These are phyloP conservation scores for Dicranocentrus wangi DNA, from an alignment of 2,888 invertebrate species.

Conservation along the genomic window DNA sequence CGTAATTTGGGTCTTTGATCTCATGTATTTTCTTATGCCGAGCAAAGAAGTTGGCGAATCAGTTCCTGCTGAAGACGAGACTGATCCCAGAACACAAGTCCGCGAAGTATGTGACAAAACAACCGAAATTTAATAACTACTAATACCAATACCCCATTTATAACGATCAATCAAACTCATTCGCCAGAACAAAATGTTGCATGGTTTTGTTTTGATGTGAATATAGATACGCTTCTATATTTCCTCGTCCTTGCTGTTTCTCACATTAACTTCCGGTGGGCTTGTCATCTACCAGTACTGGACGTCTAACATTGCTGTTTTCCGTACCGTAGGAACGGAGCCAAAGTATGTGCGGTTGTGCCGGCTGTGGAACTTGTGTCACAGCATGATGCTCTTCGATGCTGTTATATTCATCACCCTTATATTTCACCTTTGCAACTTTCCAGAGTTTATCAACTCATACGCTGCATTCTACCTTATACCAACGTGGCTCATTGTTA, in stretches of 20 bases:
- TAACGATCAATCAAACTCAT: no score
- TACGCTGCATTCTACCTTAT: constrained; percentile 31
- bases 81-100: no score
- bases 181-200: no score
- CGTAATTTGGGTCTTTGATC: constrained; percentile 58
- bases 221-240: constrained; percentile 64
- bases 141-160: no score
- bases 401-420: constrained; percentile 44
- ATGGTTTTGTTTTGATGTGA: no score
- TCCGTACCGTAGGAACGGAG: constrained; percentile 66
- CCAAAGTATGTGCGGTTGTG: constrained; percentile 64
- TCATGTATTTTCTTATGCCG: constrained; percentile 59
- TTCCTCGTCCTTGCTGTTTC: constrained; percentile 51
- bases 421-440: constrained; percentile 42
- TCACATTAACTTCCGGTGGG: constrained; percentile 41
- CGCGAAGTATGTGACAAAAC: no score
- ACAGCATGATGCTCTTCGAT: constrained; percentile 62
- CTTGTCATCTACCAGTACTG: constrained; percentile 62
- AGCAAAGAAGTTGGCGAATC: constrained; percentile 13
- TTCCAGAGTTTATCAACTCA: constrained; percentile 31
- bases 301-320: constrained; percentile 57
- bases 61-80: constrained; percentile 24
- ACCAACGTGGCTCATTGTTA: constrained; percentile 29
- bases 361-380: constrained; percentile 32
- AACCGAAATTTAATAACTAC: no score